A percentile compares a stretch with the other conserved stretches of the same genome.
Evolutionary conservation across 2,888 invertebrate genomes (phyloP).

Genomic region (Anthophora plumipes): DNA sequence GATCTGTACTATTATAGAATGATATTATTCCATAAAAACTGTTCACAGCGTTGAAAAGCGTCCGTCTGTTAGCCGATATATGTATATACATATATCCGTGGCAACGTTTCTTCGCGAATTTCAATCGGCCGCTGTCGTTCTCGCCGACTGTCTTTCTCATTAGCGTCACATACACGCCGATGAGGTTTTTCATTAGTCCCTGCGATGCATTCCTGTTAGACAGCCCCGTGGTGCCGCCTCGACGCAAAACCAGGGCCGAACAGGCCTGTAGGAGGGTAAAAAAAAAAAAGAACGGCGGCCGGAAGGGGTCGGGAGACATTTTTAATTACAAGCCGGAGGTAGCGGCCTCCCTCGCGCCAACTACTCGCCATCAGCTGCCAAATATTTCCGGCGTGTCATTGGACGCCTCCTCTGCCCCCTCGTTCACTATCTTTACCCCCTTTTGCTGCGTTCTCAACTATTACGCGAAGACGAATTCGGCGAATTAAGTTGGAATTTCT

Average conservation of each 20-base stretch:
- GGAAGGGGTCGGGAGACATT: slow-evolving; percentile 81
- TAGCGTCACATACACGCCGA: slow-evolving; percentile 82
- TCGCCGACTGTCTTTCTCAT: slow-evolving; percentile 79
- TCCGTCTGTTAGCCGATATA: slow-evolving; percentile 62
- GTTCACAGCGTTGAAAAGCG: slow-evolving; percentile 57
- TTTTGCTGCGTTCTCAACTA: slow-evolving; percentile 39
- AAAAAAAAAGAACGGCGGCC: slow-evolving; percentile 61
- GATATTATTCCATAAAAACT: slow-evolving; percentile 59
- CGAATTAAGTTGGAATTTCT: slow-evolving; percentile 62
- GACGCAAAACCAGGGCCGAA: slow-evolving; percentile 68
- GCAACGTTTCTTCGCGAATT: slow-evolving; percentile 77
- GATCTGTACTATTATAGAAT: neutral
- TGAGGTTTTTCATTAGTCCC: slow-evolving; percentile 84
- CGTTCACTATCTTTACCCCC: slow-evolving; percentile 40
- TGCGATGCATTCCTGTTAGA: slow-evolving; percentile 83
- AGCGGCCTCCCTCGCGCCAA: slow-evolving; percentile 73
- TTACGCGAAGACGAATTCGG: slow-evolving; percentile 53
- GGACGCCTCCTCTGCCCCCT: slow-evolving; percentile 59
- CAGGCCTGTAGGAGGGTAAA: slow-evolving; percentile 64
- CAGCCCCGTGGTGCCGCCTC: slow-evolving; percentile 71
- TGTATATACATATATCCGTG: too few relatives aligned
- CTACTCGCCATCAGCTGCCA: slow-evolving; percentile 82
- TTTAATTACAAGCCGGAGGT: slow-evolving; percentile 84
- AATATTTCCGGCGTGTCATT: slow-evolving; percentile 83
- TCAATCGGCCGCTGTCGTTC: slow-evolving; percentile 78